phyloP scores from a whole-genome alignment of 2,888 invertebrate genomes.

The Rhagium mordax region DNA sequence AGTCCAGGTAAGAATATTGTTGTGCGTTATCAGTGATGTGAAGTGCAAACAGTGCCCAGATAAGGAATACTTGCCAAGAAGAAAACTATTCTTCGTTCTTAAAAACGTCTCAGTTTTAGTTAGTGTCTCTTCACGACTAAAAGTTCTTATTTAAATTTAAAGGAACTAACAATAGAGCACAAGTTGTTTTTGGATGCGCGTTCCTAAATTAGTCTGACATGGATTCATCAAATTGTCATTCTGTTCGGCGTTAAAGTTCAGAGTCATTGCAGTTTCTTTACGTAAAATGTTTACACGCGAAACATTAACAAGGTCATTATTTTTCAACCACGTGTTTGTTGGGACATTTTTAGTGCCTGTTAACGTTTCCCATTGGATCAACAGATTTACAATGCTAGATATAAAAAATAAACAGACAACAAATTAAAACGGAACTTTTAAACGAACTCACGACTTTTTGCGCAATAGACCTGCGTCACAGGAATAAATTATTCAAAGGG shows the following conservation, averaged over 20 bases:
- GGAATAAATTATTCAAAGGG: slow-evolving; percentile 29
- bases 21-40: slow-evolving; percentile 23
- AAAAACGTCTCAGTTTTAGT: not conserved
- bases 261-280: slow-evolving; percentile 4
- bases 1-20: slow-evolving; percentile 90
- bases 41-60: slow-evolving; percentile 31
- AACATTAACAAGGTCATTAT: slow-evolving; percentile 7
- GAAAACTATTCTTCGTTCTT: not conserved
- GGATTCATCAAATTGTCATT: slow-evolving; percentile 45
- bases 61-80: not conserved
- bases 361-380: not conserved
- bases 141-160: slow-evolving; percentile 7
- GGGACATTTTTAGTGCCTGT: not conserved
- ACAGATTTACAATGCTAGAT: not conserved
- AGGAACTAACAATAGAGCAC: slow-evolving; percentile 13
- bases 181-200: slow-evolving; percentile 31
- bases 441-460: slow-evolving; percentile 11
- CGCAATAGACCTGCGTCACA: slow-evolving; percentile 24
- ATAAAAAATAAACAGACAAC: not conserved
- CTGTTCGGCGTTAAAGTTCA: slow-evolving; percentile 41
- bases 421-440: slow-evolving; percentile 24
- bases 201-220: slow-evolving; percentile 48
- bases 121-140: not conserved
- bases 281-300: slow-evolving; percentile 16
- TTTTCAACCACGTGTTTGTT: slow-evolving; percentile 18